Base-by-base conservation (phyloP, 2,113 vertebrate genomes). In the Gobius niger region DNA sequence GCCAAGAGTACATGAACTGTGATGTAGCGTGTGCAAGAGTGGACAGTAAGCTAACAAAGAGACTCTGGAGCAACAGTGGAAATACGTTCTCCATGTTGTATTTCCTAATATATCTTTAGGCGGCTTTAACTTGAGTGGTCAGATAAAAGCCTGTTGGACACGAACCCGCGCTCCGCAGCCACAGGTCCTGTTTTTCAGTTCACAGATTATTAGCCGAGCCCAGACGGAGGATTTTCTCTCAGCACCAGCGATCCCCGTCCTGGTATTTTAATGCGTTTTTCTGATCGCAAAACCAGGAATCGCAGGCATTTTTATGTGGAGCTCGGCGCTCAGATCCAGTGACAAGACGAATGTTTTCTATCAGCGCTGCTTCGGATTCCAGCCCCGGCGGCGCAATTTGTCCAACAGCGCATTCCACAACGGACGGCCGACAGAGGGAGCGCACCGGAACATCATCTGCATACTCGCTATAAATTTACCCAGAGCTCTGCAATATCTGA, bases 351-450 rank as follows among this genome's bases (percentile, higher is more conserved):
- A 78, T 56, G 44, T 47, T 40, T 57, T 34, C 64, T 60, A 44
- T 49, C 3, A 7, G 50, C 65, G 46, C 76, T 75, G 64, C 70
- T 87, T 69, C 75, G 62, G 67, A 63, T 75, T 76, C 70, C 44
- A 73, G 52, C 34, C 62, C 65, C 85, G 78, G 57, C 65, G 65
- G 67, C 68, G 63, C 85, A 34, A 85, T 87, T 85, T 56, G 65
- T 73, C 69, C 79, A 72, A 42, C 24, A 34, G 24, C 24, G 3
- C 24, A 34, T 34, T 34, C 24, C 24, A 34, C 3, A 34, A 34
- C 24, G 24, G 5, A 34, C 24, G 24, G 24, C 24, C 24, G 24
- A 34, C 5, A 34, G 3, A 34, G 24, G 24, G 24, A 34, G 5
- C 24, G 24, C 24, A 34, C 24, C 24, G 24, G 0, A 34, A 34